These are phyloP conservation scores for Ardeotis arabs DNA, from an alignment of 2,113 vertebrate genomes.

Conservation along the genomic window DNA sequence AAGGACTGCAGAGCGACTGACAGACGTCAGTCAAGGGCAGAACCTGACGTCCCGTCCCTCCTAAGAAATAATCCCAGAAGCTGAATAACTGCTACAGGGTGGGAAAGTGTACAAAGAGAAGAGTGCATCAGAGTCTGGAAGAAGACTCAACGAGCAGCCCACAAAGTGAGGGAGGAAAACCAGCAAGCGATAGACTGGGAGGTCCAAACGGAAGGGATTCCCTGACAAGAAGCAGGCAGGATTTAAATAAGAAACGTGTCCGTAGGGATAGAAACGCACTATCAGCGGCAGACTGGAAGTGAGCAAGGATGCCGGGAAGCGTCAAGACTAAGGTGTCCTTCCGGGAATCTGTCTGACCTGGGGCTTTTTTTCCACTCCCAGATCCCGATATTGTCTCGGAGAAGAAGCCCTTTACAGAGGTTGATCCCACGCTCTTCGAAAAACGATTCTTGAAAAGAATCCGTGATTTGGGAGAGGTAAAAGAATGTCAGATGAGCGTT, in stretches of 20 bases:
- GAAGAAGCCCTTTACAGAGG: slow-evolving; percentile 78
- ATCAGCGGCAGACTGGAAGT: fast-evolving
- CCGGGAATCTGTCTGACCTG: not conserved
- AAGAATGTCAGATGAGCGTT: not conserved
- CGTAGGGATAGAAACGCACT: fast-evolving
- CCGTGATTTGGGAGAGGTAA: slow-evolving; percentile 92
- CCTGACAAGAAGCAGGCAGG: not conserved
- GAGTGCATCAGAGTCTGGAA: not conserved
- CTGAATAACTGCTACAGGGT: not conserved
- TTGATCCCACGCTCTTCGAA: slow-evolving; percentile 94
- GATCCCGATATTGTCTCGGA: slow-evolving; percentile 82
- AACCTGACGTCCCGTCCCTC: not conserved
- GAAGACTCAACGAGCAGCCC: not conserved
- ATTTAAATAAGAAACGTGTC: not conserved
- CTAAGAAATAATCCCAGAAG: not conserved
- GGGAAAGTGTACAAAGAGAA: not conserved
- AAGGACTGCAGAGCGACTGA: not conserved
- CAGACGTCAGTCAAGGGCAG: not conserved
- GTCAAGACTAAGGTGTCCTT: not conserved
- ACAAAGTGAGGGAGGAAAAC: not conserved
- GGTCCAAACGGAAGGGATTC: fast-evolving
- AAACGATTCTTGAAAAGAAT: slow-evolving; percentile 91
- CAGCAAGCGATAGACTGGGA: not conserved
- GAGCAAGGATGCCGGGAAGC: not conserved
- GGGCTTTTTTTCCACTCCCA: not conserved